Evolutionary conservation across 2,797 vertebrate species (phyloP).

Genomic region (Bradypus variegatus): DNA sequence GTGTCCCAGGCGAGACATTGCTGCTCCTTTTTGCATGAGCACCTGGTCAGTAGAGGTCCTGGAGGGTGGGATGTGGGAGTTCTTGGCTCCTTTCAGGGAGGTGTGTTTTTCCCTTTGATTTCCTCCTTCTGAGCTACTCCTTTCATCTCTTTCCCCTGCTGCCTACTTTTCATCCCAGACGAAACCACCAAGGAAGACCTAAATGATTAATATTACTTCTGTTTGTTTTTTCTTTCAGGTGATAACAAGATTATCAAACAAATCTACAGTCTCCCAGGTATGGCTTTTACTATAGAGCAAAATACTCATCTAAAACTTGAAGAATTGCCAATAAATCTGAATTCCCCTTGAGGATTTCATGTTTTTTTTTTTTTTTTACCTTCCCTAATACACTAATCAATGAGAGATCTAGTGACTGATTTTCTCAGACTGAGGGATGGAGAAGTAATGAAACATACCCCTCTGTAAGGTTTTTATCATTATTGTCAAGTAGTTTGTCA

Average conservation of each 20-base stretch:
- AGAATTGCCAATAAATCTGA: background rate
- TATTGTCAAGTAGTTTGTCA: background rate
- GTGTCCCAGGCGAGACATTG: no score
- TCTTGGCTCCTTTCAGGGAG: background rate
- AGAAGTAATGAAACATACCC: background rate
- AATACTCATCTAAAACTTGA: background rate
- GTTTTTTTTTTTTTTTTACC: background rate
- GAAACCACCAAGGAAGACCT: background rate
- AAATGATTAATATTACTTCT: conserved; percentile 53
- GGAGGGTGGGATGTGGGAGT: background rate
- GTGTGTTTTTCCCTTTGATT: background rate
- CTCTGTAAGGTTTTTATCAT: background rate
- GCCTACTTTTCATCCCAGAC: background rate
- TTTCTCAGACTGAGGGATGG: background rate
- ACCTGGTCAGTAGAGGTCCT: background rate
- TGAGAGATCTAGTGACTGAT: background rate
- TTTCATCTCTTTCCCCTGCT: background rate
- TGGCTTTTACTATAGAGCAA: conserved; percentile 45
- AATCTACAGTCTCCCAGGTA: conserved; percentile 79
- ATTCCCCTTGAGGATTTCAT: background rate
- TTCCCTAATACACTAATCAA: background rate
- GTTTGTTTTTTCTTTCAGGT: conserved; percentile 74
- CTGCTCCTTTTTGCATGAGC: background rate
- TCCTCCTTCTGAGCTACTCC: background rate
- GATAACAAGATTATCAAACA: conserved; percentile 81